A percentile compares a stretch with the other conserved stretches of the same genome.
Conservation (phyloP, 2,797 vertebrate species). For the Acrocephalus scirpaceus region DNA sequence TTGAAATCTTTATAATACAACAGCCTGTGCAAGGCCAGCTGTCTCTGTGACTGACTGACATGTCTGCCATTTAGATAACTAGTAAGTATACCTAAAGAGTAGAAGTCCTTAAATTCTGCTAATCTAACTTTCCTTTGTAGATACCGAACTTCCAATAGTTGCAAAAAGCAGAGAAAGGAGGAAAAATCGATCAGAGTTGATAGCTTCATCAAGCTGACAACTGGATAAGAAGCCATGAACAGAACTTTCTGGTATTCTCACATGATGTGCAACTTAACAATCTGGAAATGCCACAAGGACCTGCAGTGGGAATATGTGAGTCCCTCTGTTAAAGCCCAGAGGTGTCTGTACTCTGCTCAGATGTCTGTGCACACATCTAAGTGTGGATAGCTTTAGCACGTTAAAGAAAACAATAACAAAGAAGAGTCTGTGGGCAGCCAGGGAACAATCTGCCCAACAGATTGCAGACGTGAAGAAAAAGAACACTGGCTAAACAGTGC, state of each 20-base stretch:
- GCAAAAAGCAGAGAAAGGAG: background rate
- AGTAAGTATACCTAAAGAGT: background rate
- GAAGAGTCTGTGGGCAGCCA: background rate
- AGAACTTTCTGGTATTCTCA: background rate
- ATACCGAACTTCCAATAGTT: background rate
- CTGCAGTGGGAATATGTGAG: background rate
- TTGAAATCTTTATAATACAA: background rate
- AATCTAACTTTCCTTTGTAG: background rate
- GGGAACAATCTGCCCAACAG: background rate
- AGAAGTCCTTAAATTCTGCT: background rate
- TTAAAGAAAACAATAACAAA: background rate
- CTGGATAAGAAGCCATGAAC: background rate
- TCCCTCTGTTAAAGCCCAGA: background rate
- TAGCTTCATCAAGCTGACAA: background rate
- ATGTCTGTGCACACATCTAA: background rate
- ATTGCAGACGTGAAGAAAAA: background rate
- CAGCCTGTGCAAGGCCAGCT: background rate
- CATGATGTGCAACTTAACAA: background rate
- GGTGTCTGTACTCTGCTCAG: background rate
- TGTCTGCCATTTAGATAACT: background rate
- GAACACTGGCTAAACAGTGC: background rate
- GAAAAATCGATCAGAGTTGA: background rate
- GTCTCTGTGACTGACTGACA: background rate
- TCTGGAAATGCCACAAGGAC: background rate
- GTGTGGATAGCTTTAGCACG: background rate